phyloP scores from a whole-genome alignment of 2,888 invertebrate species.

The Gryllus longicercus region DNA sequence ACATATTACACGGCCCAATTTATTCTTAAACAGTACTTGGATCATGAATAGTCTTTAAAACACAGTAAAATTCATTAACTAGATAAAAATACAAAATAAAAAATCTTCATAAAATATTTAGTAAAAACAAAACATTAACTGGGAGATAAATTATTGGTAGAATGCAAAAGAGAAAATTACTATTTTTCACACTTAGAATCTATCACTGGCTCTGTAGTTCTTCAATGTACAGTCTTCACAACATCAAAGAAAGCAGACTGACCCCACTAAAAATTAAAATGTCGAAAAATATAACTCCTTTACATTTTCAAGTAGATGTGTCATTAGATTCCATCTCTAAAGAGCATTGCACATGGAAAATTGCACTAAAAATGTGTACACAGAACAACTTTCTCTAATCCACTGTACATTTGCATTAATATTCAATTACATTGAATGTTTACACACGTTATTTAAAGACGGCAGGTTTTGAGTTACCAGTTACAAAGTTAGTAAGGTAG shows the following conservation, averaged over 20 bases:
- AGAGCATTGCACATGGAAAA: no score
- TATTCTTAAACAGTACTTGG: no score
- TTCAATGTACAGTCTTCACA: conserved; percentile 27
- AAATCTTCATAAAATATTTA: neutral
- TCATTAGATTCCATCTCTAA: no score
- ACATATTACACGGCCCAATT: no score
- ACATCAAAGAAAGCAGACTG: conserved; percentile 26
- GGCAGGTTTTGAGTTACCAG: no score
- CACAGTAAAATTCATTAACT: neutral
- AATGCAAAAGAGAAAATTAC: neutral
- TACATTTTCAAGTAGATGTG: neutral
- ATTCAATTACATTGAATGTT: no score
- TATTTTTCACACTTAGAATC: neutral
- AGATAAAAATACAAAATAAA: neutral
- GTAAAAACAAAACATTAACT: conserved; percentile 18
- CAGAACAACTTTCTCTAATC: no score
- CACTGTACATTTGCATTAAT: no score
- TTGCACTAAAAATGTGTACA: no score
- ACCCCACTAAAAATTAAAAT: neutral
- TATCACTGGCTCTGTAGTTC: neutral
- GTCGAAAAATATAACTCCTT: neutral
- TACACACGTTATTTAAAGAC: no score
- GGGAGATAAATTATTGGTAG: neutral
- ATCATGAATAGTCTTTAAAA: no score
- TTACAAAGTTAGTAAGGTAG: no score